Base-by-base conservation (phyloP, 2,797 vertebrate species). In the Sus cebifrons region DNA sequence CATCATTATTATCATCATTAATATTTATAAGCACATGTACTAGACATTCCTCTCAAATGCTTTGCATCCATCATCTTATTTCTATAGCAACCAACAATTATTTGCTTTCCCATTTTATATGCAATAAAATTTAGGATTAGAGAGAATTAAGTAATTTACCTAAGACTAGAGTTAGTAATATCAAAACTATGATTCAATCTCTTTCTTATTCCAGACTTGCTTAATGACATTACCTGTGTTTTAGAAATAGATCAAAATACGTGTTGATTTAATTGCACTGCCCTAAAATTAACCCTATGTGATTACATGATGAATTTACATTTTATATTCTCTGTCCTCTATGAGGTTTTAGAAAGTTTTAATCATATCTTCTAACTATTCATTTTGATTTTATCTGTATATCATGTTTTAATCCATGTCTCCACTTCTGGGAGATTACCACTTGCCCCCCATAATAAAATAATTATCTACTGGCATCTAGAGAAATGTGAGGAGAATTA, bases 321-420 rank as follows among this genome's bases (percentile, higher is more conserved):
- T 70, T 73, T 94, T 44, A 52, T 15, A 62, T 14, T 23, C 4
- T 40, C 15, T 49, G 21, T 36, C 44, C 49, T 87, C 32, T 70
- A 25, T 71, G 44, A 70, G n/a, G 29, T 58, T 78, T 67, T 58
- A 58, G 20, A 78, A 49, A 40, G 14, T 54, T 70, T 92, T 52
- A 78, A 58, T 83, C 15, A 21, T 85, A 23, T 89, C 13, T 92
- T 23, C 27, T 86, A 89, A 62, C 85, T 85, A 68, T n/a, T 54
- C 60, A 25, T 85, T 81, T 70, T 49, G 9, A 64, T 65, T 91
- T 27, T 49, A 79, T 58, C 79, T 92, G 17, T 25, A 62, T 16
- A 62, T 82, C 40, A 86, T 56, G 6, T 54, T 91, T 74, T 78
- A 56, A 79, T 68, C 7, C 49, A 83, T 86, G 65, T 86, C 25